Evolutionary conservation across 2,888 invertebrate genomes (phyloP).

Genomic region (Diplolepis rosae): DNA sequence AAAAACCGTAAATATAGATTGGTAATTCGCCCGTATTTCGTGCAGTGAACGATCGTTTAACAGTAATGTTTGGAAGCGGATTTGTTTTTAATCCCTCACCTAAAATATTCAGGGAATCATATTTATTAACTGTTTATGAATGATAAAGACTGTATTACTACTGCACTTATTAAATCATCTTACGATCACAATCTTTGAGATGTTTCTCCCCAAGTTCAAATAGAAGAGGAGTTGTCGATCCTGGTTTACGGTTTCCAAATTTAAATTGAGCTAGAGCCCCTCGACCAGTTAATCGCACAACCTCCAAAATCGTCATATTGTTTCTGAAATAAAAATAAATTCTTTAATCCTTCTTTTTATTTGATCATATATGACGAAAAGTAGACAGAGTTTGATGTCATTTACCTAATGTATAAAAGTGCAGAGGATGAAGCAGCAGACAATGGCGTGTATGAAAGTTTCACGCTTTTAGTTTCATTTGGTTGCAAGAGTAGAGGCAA

Average conservation of each 20-base stretch:
- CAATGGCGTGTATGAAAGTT: constrained; percentile 65
- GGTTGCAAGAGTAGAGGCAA: constrained; percentile 65
- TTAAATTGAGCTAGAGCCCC: constrained; percentile 91
- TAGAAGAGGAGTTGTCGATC: constrained; percentile 82
- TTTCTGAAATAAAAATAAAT: constrained; percentile 82
- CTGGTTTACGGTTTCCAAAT: constrained; percentile 90
- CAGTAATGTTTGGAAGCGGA: constrained; percentile 80
- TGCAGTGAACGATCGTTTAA: constrained; percentile 87
- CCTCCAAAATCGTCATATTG: constrained; percentile 94
- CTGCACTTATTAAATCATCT: constrained; percentile 56
- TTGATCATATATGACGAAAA: neutral
- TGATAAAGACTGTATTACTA: neutral
- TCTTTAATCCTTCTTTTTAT: neutral
- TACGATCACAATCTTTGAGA: constrained; percentile 78
- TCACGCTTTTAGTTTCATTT: constrained; percentile 61
- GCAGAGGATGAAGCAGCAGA: constrained; percentile 64
- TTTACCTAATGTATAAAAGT: constrained; percentile 67
- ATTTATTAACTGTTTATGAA: neutral
- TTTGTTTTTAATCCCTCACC: constrained; percentile 63
- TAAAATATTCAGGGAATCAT: constrained; percentile 31
- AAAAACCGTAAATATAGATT: constrained; percentile 82
- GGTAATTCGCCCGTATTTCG: constrained; percentile 93
- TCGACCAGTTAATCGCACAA: constrained; percentile 86
- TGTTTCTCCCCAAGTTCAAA: constrained; percentile 87
- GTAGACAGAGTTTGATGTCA: neutral